Percentiles rank a stretch among this genome's conserved stretches.
Conservation (phyloP, 2,797 vertebrate genomes). For the Acanthurus tractus region DNA sequence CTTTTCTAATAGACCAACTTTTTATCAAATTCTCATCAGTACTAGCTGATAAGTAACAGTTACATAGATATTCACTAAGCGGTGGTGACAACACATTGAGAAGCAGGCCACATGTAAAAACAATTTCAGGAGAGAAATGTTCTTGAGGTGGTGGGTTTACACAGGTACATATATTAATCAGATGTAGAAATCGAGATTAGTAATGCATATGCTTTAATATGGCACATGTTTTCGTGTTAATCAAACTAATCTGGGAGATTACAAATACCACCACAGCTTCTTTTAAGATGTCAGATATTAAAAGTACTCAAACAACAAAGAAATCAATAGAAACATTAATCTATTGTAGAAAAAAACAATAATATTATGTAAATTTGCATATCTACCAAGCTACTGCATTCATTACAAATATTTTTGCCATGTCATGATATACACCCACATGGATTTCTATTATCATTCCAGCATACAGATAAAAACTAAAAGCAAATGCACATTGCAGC, state of each 20-base stretch:
- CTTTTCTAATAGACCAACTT: background rate
- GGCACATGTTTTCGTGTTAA: no score
- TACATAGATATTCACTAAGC: slow-evolving; percentile 2
- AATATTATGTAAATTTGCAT: background rate
- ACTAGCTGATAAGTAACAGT: background rate
- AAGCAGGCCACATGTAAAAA: background rate
- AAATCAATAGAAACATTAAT: background rate
- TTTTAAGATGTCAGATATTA: background rate
- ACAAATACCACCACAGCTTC: background rate
- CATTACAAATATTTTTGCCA: background rate
- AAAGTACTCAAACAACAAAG: background rate
- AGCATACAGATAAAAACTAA: background rate
- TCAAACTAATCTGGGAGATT: background rate
- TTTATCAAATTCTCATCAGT: background rate
- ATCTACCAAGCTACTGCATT: background rate
- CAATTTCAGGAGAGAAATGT: background rate
- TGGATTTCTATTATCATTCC: background rate
- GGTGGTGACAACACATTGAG: background rate
- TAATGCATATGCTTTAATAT: background rate
- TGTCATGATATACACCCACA: slow-evolving; percentile 3
- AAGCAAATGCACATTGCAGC: background rate
- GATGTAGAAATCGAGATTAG: background rate
- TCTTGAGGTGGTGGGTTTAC: background rate
- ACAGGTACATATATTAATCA: background rate
- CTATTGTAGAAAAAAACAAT: background rate